Evolutionary conservation across 2,888 invertebrate species (phyloP), one percentile per base, ranked within the genome.

Genomic region (Alviniconcha strummeri): DNA sequence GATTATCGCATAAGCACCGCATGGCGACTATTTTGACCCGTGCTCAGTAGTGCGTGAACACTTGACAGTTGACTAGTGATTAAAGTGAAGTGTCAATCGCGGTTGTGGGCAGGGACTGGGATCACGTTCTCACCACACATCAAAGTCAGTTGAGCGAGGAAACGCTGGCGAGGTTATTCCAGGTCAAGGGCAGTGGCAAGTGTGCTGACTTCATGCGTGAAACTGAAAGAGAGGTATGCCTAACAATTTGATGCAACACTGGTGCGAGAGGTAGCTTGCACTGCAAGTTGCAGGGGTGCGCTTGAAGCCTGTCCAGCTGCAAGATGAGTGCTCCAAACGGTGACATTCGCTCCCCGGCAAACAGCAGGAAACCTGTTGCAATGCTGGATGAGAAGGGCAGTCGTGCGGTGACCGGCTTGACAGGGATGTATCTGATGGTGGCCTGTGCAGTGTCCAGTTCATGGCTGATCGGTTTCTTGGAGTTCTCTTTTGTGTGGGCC

Each of bases 401-500:
- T 64, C 80, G 84, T 56, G 81, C 84, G 36, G 86, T 86, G 64
- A 89, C 87, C 80, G 90, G 92, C 82, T 88, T 91, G 79, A 86
- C 92, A 83, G 86, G 90, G 56, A 87, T 93, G 76, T 93, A 93
- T 87, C 83, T 93, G 13, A 87, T 92, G 74, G 91, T 93, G 56
- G 87, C 91, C 52, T 86, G 86, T n/a, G 86, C 90, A 67, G 87
- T 93, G 15, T 85, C 90, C 15, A 69, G 88, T 52, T 85, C 93
- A 15, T 93, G 92, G 92, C 81, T 90, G 7, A 84, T 93, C 9
- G 93, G 93, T 71, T 85, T 86, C 19, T 88, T 89, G 52, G 90
- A 89, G 36, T 89, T 90, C 77, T 92, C 92, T 0, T 93, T 92
- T 83, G 84, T 91, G 7, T 93, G 93, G 93, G 88, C 91, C 15